A percentile compares a stretch with the other conserved stretches of the same genome.
These are phyloP conservation scores for Ploceus nigricollis DNA, from an alignment of 2,113 vertebrate species.

Conservation along the genomic window DNA sequence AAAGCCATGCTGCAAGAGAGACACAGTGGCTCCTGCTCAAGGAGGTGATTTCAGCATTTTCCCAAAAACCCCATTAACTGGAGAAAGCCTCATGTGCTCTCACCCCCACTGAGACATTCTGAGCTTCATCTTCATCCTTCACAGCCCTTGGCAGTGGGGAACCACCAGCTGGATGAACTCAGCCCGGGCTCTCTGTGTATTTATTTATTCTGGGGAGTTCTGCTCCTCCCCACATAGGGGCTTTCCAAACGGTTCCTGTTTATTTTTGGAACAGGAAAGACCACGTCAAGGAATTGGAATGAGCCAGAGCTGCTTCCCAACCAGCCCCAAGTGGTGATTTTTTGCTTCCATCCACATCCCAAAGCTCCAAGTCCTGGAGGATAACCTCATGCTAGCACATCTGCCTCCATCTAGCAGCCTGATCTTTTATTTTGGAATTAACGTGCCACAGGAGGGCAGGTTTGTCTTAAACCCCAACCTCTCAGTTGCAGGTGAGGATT, in stretches of 20 bases:
- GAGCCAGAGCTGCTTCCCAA: neutral
- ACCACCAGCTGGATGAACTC: neutral
- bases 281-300: constrained; percentile 7
- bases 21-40: rapidly evolving
- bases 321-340: neutral
- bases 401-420: neutral
- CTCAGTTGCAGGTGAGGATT: rapidly evolving
- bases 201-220: constrained; percentile 24
- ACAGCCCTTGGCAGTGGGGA: neutral
- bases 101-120: too few relatives aligned
- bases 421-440: neutral
- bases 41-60: neutral
- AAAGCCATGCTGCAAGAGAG: neutral
- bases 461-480: neutral
- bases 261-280: constrained; percentile 40
- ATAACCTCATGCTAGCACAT: neutral
- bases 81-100: neutral
- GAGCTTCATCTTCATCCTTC: neutral
- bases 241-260: constrained; percentile 39
- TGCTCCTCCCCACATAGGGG: neutral
- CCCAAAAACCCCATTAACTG: neutral
- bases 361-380: neutral
- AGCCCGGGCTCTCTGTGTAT: rapidly evolving
- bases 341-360: neutral
- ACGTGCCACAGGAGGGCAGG: neutral